phyloP scores from a whole-genome alignment of 64 coral and sea anemone genomes.

The Astreopora myriophthalma region DNA sequence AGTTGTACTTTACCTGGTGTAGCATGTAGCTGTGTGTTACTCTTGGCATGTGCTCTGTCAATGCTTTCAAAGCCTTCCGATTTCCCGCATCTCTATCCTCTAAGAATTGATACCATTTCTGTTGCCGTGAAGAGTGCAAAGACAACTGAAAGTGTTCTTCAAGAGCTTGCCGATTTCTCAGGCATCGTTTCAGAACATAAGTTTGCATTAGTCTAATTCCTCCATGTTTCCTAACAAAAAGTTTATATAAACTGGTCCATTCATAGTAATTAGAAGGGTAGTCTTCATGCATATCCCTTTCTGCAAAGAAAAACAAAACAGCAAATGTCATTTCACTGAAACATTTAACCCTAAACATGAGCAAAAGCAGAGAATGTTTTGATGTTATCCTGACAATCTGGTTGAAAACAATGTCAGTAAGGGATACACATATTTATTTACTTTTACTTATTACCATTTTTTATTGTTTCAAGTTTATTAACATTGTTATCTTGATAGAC shows the following conservation, averaged over 20 bases:
- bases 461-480: too few relatives aligned
- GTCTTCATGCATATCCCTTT: slow-evolving; percentile 69
- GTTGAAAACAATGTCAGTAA: too few relatives aligned
- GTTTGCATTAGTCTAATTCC: slow-evolving; percentile 97
- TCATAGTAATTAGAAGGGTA: slow-evolving; percentile 98
- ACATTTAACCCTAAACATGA: too few relatives aligned
- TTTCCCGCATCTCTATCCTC: slow-evolving; percentile 98
- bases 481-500: background rate
- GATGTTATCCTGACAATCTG: too few relatives aligned
- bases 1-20: slow-evolving; percentile 76
- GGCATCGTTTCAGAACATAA: slow-evolving; percentile 97
- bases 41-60: slow-evolving; percentile 99
- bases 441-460: too few relatives aligned
- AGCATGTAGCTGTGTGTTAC: slow-evolving; percentile 99
- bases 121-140: slow-evolving; percentile 95
- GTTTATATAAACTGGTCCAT: slow-evolving; percentile 99
- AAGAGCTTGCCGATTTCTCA: slow-evolving; percentile 96
- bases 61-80: slow-evolving; percentile 90
- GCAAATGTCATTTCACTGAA: background rate
- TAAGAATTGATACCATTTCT: slow-evolving; percentile 99
- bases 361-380: too few relatives aligned
- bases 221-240: slow-evolving; percentile 98
- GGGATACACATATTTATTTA: too few relatives aligned
- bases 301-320: slow-evolving; percentile 49
- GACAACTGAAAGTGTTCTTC: slow-evolving; percentile 99